Base-by-base conservation (phyloP, 2,888 invertebrate genomes). In the Didymodactylos carnosus region DNA sequence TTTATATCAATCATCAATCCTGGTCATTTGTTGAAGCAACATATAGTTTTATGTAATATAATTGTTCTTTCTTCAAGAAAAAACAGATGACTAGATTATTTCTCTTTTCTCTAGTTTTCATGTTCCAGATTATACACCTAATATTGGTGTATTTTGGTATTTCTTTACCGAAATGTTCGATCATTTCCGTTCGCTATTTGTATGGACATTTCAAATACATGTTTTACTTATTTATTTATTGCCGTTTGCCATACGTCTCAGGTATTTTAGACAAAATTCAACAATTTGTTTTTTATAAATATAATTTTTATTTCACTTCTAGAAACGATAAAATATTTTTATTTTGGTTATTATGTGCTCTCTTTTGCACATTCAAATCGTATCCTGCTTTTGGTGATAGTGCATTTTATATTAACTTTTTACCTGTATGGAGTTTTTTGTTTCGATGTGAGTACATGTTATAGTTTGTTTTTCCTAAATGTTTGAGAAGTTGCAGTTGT, bases 131-230 rank as follows among this genome's bases (percentile, higher is more conserved):
- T 86, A 97, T 77, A 90, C 91, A 78, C 98, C 98, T 35, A 98
- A 98, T 82, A 90, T 94, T 79, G 98, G 98, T 0, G 85, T 98
- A 2, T 98, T 95, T 84, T 99, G 98, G 98, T 99, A 98, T 81
- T 97, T 99, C 85, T 98, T 99, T 83, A 95, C 94, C 0, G 97
- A 98, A 86, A 94, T 97, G 92, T 98, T 99, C 86, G 95, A 97
- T 79, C 97, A 99, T 84, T 99, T 98, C 81, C 88, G 94, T 71
- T 87, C 90, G 76, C 88, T 99, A 79, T 99, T 98, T 84, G 88
- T 95, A 35, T 92, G 90, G 81, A 91, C 94, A 77, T 97, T 98
- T 83, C 97, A 97, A 87, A 89, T 98, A 78, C 95, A 97, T 84
- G 91, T 91, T 7, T 87, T 62, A 5, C 4, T 94, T 73, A 85